These are phyloP conservation scores for Tonatia bakeri DNA, from an alignment of 2,113 vertebrate genomes.

Conservation along the genomic window DNA sequence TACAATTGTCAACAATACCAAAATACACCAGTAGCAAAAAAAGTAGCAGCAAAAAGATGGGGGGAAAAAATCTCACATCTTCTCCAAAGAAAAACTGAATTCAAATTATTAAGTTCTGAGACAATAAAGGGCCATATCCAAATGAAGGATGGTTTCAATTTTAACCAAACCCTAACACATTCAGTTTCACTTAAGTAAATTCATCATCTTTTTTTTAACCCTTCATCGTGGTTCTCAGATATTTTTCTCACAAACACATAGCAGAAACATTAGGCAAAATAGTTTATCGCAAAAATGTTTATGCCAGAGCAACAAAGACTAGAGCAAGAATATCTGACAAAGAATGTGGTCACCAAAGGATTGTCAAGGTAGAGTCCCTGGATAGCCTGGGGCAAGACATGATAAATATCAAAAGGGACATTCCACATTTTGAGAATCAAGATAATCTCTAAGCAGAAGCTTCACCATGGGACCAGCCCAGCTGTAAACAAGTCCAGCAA, in stretches of 20 bases:
- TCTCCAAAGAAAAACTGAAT: not conserved
- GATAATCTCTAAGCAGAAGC: not conserved
- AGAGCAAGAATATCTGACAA: not conserved
- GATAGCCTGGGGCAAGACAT: not conserved
- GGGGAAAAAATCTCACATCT: not conserved
- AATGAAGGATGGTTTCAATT: not conserved
- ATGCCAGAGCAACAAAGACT: not conserved
- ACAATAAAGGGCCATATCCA: not conserved
- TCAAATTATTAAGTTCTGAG: not conserved
- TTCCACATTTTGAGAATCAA: not conserved
- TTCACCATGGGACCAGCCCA: not conserved
- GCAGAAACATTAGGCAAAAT: not conserved
- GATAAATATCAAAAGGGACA: not conserved
- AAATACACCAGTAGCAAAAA: not conserved
- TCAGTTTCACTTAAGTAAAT: slow-evolving; percentile 29
- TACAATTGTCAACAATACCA: not conserved
- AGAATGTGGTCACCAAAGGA: not conserved
- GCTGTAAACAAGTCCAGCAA: not conserved
- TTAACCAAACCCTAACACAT: slow-evolving; percentile 29
- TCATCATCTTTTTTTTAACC: not conserved
- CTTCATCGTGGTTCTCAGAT: not conserved
- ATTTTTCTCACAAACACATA: slow-evolving; percentile 10
- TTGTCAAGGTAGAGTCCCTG: not conserved
- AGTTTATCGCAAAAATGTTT: slow-evolving; percentile 1
- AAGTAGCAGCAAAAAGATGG: not conserved